phyloP scores from a whole-genome alignment of 2,888 invertebrate genomes.

The Nebria salina region DNA sequence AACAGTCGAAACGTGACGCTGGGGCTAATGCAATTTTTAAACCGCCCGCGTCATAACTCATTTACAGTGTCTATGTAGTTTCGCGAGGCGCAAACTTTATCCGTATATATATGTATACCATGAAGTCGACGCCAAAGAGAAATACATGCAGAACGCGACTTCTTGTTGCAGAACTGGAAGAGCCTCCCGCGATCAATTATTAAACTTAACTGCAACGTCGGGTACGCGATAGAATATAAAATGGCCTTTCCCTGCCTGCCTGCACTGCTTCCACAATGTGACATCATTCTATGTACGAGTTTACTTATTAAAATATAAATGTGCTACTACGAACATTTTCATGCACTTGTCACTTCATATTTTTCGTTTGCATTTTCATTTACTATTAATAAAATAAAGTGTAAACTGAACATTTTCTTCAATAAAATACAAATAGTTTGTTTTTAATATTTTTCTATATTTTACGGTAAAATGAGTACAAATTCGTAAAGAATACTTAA shows the following conservation, averaged over 20 bases:
- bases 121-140: background rate
- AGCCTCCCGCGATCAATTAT: conserved; percentile 42
- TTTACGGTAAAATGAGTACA: no score
- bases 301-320: background rate
- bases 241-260: conserved; percentile 17
- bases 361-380: background rate
- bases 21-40: conserved; percentile 60
- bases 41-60: conserved; percentile 55
- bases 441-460: no score
- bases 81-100: background rate
- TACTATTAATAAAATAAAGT: background rate
- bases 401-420: no score
- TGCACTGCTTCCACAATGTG: conserved; percentile 23
- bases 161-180: conserved; percentile 10
- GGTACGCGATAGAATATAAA: conserved; percentile 41
- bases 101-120: background rate
- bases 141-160: conserved; percentile 4
- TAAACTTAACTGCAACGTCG: conserved; percentile 34
- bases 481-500: no score
- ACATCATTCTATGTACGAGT: background rate
- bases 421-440: no score
- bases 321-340: background rate
- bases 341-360: background rate
- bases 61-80: conserved; percentile 36
- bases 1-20: conserved; percentile 62